phyloP scores from a whole-genome alignment of 2,888 invertebrate species.

The Tromatobia lineatoria region DNA sequence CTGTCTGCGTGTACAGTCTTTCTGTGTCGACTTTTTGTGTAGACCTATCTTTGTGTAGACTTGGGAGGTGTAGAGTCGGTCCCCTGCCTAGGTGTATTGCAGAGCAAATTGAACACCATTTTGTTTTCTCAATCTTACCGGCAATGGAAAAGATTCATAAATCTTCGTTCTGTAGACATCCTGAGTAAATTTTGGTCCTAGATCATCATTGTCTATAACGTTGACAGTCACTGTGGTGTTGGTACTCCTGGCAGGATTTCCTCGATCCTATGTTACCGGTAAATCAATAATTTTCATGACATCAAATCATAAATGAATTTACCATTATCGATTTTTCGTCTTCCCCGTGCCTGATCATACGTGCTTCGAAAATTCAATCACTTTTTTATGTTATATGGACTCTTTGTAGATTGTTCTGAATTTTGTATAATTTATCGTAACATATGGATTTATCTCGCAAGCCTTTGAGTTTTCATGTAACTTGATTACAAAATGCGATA shows the following conservation, averaged over 20 bases:
- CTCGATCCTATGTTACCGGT: slow-evolving; percentile 89
- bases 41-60: no score
- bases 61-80: no score
- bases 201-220: slow-evolving; percentile 93
- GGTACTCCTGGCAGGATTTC: slow-evolving; percentile 91
- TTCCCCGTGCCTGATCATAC: background rate
- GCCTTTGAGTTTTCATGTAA: no score
- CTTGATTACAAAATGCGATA: no score
- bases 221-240: slow-evolving; percentile 91
- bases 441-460: no score
- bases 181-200: slow-evolving; percentile 93
- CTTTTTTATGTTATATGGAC: no score
- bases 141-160: slow-evolving; percentile 93
- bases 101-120: background rate
- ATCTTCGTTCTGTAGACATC: slow-evolving; percentile 93
- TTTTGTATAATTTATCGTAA: no score
- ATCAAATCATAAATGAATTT: background rate
- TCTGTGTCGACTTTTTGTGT: no score
- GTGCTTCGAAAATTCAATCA: no score
- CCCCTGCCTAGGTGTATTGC: no score
- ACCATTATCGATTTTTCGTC: background rate
- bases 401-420: no score
- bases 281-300: background rate
- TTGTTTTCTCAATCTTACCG: slow-evolving; percentile 87
- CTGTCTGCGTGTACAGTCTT: no score